Evolutionary conservation across 1,140 invertebrate species (phyloP).

Genomic region (Leptinotarsa defecta): DNA sequence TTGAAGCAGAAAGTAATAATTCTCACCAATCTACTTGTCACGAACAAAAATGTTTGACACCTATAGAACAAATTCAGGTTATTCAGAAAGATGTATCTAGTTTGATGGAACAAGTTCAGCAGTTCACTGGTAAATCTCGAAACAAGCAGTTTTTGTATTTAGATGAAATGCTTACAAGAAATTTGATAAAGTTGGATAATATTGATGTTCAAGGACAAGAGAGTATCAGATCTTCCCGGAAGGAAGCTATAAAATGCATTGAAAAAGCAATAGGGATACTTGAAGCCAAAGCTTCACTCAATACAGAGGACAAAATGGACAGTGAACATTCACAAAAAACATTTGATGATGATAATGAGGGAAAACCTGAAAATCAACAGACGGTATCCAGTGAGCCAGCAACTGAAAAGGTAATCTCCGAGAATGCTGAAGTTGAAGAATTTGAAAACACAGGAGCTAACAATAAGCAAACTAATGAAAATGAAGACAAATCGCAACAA

Average conservation of each 20-base stretch:
- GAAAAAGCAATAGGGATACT: conserved; percentile 82
- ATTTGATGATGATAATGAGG: conserved; percentile 17
- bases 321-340: conserved; percentile 23
- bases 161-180: conserved; percentile 93
- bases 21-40: conserved; percentile 49
- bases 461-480: not conserved
- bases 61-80: conserved; percentile 76
- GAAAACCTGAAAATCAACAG: conserved; percentile 31
- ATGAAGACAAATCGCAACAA: not conserved
- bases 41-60: conserved; percentile 64
- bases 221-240: conserved; percentile 81
- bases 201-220: conserved; percentile 71
- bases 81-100: conserved; percentile 82
- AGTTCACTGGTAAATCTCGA: conserved; percentile 72
- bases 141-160: conserved; percentile 88
- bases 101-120: conserved; percentile 76
- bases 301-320: conserved; percentile 40
- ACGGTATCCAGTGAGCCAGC: not conserved
- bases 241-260: conserved; percentile 86
- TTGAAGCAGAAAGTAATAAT: conserved; percentile 46
- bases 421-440: conserved; percentile 19
- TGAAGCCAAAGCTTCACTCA: conserved; percentile 68
- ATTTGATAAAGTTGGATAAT: conserved; percentile 87
- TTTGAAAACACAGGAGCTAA: conserved; percentile 16
- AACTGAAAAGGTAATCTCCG: not conserved